Evolutionary conservation across 2,888 invertebrate genomes (phyloP).

Genomic region (Calameuta pallipes): DNA sequence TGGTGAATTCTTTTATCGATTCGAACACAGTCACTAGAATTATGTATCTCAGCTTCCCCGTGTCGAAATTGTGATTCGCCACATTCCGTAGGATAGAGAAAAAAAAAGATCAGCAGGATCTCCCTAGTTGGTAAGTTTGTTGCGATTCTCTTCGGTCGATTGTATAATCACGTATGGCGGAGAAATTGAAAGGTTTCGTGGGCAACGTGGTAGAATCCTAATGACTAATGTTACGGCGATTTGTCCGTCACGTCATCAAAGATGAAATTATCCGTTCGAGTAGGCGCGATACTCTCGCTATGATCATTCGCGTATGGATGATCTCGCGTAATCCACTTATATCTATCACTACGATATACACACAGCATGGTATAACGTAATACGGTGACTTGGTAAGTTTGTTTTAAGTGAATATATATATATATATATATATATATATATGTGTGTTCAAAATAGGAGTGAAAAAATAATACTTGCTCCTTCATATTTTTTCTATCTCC

Average conservation of each 20-base stretch:
- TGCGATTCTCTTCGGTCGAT: neutral
- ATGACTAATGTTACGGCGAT: neutral
- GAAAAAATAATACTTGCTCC: too few relatives aligned
- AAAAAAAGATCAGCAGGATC: neutral
- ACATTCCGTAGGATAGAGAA: neutral
- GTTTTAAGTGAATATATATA: neutral
- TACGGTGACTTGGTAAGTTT: neutral
- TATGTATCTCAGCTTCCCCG: neutral
- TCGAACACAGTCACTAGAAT: neutral
- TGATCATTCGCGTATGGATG: neutral
- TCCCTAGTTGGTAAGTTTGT: neutral
- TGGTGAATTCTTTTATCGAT: neutral
- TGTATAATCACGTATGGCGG: neutral
- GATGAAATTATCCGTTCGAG: neutral
- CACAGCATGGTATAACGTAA: neutral
- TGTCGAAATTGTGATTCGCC: neutral
- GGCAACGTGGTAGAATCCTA: neutral
- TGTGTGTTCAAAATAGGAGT: too few relatives aligned
- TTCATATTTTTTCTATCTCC: too few relatives aligned
- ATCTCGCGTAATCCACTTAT: neutral
- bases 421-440: too few relatives aligned
- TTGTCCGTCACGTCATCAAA: neutral
- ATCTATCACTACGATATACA: neutral
- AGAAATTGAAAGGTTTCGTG: neutral
- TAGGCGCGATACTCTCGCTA: neutral